These are phyloP conservation scores for Ladona fulva DNA, from an alignment of 1,140 invertebrate species.

Conservation along the genomic window DNA sequence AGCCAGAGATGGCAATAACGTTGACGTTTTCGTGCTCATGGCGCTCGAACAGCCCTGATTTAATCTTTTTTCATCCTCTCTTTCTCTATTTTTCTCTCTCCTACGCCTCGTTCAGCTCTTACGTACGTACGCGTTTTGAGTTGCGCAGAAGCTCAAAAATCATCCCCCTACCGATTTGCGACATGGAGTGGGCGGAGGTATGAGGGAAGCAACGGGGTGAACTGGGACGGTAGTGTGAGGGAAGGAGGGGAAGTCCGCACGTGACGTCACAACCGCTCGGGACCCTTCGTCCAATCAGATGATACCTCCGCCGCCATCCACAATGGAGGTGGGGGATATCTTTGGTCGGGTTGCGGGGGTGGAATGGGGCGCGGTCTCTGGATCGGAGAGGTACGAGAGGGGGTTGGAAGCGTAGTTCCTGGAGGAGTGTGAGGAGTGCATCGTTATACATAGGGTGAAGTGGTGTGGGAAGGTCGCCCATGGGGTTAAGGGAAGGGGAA, in stretches of 20 bases:
- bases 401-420: not conserved
- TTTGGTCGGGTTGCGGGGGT: not conserved
- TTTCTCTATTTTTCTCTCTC: not conserved
- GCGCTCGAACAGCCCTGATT: not conserved
- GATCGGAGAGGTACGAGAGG: not conserved
- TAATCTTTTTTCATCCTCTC: not conserved
- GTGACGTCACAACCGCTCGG: slow-evolving; percentile 6
- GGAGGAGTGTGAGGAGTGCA: not conserved
- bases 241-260: not conserved
- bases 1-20: slow-evolving; percentile 2
- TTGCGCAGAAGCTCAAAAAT: slow-evolving; percentile 9
- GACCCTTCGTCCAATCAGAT: not conserved
- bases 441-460: not conserved
- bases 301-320: not conserved
- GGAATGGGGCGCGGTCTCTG: not conserved
- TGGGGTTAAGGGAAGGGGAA: not conserved
- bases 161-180: not conserved
- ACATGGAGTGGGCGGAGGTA: not conserved
- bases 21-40: not conserved
- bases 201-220: not conserved
- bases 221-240: not conserved
- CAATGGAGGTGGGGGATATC: slow-evolving; percentile 1
- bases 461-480: not conserved
- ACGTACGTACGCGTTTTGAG: slow-evolving; percentile 3
- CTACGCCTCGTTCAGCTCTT: not conserved